Conservation (phyloP, 2,797 vertebrate species). For the Poecilia gillii region DNA sequence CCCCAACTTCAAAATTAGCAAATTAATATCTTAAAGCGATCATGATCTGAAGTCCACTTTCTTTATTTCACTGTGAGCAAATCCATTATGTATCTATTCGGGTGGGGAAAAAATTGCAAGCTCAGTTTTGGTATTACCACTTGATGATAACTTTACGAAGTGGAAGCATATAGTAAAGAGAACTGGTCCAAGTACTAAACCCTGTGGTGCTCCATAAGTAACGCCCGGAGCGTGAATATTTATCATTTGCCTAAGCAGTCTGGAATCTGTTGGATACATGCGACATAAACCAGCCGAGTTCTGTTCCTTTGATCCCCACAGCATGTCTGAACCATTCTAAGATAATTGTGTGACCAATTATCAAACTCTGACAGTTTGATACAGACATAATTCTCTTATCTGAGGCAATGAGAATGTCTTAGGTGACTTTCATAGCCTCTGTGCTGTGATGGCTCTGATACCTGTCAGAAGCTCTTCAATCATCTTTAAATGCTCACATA, state of each 20-base stretch:
- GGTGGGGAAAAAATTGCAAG: background rate
- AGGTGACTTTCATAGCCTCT: background rate
- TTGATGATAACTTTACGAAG: too few species aligned
- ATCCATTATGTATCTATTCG: background rate
- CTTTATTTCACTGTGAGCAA: background rate
- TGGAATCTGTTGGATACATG: background rate
- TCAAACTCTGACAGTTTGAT: background rate
- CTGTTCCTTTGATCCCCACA: background rate
- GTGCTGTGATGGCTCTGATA: background rate
- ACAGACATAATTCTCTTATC: background rate
- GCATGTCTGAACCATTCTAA: background rate
- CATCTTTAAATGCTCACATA: background rate
- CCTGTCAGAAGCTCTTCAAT: background rate
- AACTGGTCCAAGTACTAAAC: background rate
- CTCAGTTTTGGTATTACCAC: too few species aligned
- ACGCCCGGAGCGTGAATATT: too few species aligned
- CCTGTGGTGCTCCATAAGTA: background rate
- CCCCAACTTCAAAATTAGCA: background rate
- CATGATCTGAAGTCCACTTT: background rate
- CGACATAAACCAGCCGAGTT: background rate
- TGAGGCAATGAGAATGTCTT: background rate
- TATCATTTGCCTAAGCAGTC: too few species aligned
- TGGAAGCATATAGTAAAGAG: background rate
- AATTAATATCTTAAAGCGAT: background rate
- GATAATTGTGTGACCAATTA: background rate